Base-by-base conservation (phyloP, 2,797 vertebrate species). In the Poeciliopsis presidionis region DNA sequence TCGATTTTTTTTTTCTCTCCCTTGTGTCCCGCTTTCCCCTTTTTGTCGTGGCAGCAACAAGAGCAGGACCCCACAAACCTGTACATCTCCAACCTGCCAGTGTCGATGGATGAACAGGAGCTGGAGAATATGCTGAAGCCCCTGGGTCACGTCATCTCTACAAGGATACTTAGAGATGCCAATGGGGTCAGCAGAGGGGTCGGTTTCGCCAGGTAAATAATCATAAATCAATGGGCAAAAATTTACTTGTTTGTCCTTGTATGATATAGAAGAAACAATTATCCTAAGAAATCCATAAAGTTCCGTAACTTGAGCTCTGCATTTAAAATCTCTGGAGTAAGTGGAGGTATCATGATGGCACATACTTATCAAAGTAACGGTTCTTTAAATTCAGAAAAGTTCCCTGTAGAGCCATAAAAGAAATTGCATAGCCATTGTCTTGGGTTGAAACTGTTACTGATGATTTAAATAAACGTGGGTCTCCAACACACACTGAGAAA, bases 1-100 rank as follows among this genome's bases (percentile, higher is more conserved):
- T 61, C 65, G 85, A 85, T 83, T 39, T 39, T 39, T 39, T 82
- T 49, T 81, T 49, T 76, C 30, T 63, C 14, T 7, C 33, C 6
- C 59, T 61, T 51, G 11, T 30, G 67, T 28, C 41, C 43, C 33
- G 25, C 73, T 73, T 69, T 41, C 5, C 14, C n/a, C 46, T 70
- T n/a, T 57, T 53, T 78, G 78, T 28, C 88, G 47, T 83, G 69
- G 16, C 93, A 99, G 98, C 98, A 99, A 98, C 98, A 99, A 95
- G 98, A 99, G 89, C 98, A 99, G 95, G 98, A 99, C 89, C 98
- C 98, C 85, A 99, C 98, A 88, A 99, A 99, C 94, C 96, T 99
- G 84, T 99, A 99, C 95, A 99, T 99, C 95, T 99, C 98, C 92
- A 99, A 99, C 94, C 96, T 99, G 91, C 98, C 98, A 0, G 96